Evolutionary conservation across 2,113 vertebrate species (phyloP).

Genomic region (Psilopsiagon aymara): DNA sequence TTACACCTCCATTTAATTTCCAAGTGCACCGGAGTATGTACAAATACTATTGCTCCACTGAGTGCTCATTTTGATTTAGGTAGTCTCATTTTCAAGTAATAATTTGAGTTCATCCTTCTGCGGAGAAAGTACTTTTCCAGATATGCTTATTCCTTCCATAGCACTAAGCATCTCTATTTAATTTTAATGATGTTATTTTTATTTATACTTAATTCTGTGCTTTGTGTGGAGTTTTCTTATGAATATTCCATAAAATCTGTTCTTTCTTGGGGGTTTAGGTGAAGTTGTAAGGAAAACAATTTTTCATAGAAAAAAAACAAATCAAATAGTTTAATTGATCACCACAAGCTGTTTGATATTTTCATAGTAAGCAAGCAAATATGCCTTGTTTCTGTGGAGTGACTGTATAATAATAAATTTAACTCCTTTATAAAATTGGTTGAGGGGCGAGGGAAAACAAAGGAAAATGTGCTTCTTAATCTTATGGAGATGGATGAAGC

Average conservation of each 20-base stretch:
- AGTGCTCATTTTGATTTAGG: background rate
- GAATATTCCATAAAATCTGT: background rate
- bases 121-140: constrained; percentile 6
- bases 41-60: background rate
- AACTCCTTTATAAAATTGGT: background rate
- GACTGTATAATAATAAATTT: background rate
- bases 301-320: background rate
- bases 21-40: background rate
- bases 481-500: background rate
- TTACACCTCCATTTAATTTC: background rate
- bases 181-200: background rate
- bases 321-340: background rate
- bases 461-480: background rate
- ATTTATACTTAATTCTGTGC: background rate
- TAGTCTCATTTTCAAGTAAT: constrained; percentile 5
- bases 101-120: constrained; percentile 18
- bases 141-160: background rate
- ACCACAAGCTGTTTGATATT: background rate
- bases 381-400: background rate
- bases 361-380: background rate
- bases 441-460: background rate
- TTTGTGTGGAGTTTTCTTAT: background rate
- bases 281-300: background rate
- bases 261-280: background rate
- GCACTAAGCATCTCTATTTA: background rate